Evolutionary conservation across 2,888 invertebrate species (phyloP).

Genomic region (Cotesia congregata): DNA sequence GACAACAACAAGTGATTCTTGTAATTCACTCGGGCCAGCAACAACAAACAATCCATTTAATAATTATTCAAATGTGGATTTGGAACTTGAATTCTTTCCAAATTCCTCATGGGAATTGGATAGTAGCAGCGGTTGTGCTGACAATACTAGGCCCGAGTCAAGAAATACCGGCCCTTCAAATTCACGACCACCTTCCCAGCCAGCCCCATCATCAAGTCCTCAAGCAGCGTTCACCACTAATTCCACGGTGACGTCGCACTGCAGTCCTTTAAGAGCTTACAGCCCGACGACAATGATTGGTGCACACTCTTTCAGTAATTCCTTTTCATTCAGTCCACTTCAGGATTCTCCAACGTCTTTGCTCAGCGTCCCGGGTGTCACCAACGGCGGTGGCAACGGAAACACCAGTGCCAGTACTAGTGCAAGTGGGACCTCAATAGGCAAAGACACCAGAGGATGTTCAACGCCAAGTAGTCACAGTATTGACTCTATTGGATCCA

Average conservation of each 20-base stretch:
- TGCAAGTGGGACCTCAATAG: conserved; percentile 73
- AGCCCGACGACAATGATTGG: conserved; percentile 71
- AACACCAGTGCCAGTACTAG: conserved; percentile 62
- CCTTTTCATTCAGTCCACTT: conserved; percentile 78
- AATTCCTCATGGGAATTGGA: conserved; percentile 77
- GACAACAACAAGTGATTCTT: conserved; percentile 48
- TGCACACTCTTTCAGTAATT: conserved; percentile 72
- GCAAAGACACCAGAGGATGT: conserved; percentile 72
- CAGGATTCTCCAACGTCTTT: conserved; percentile 71
- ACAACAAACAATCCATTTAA: conserved; percentile 58
- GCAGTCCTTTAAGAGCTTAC: conserved; percentile 70
- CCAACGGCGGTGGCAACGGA: conserved; percentile 62
- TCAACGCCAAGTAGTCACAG: conserved; percentile 46
- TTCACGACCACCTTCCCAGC: conserved; percentile 75
- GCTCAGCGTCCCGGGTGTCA: conserved; percentile 55
- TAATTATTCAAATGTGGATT: conserved; percentile 71
- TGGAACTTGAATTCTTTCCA: conserved; percentile 79
- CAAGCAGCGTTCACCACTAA: conserved; percentile 63
- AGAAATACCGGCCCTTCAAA: conserved; percentile 76
- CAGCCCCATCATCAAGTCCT: conserved; percentile 72
- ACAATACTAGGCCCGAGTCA: conserved; percentile 73
- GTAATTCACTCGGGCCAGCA: conserved; percentile 67
- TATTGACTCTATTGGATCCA: conserved; percentile 46
- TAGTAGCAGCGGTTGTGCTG: conserved; percentile 60
- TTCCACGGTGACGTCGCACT: conserved; percentile 73